A percentile compares a stretch with the other conserved stretches of the same genome.
These are phyloP conservation scores for Trichacis sp. DNA, from an alignment of 2,888 invertebrate genomes.

Conservation along the genomic window DNA sequence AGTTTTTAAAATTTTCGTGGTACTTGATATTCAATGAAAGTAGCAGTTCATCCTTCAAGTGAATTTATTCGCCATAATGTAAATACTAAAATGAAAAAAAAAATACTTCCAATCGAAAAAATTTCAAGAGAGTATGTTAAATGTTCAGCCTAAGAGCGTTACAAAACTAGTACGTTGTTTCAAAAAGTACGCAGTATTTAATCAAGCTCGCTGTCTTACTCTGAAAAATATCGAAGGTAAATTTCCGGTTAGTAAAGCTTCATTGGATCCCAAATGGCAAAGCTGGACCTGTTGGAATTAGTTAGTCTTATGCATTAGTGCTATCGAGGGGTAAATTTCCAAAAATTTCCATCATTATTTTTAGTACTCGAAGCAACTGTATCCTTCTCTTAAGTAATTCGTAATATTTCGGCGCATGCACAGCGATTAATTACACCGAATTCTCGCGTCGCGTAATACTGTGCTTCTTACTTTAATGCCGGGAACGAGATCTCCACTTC, in stretches of 20 bases:
- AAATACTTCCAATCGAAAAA: too few relatives aligned
- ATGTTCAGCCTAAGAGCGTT: background rate
- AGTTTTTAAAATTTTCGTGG: too few relatives aligned
- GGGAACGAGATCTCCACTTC: slow-evolving; percentile 93
- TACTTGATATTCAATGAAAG: too few relatives aligned
- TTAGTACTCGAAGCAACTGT: background rate
- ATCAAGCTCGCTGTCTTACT: too few relatives aligned
- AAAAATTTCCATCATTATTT: background rate
- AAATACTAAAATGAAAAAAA: too few relatives aligned
- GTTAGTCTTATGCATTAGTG: slow-evolving; percentile 28
- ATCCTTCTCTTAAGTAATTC: background rate
- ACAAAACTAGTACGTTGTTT: background rate
- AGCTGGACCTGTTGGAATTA: slow-evolving; percentile 1
- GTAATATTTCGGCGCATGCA: slow-evolving; percentile 23
- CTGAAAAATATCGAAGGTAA: too few relatives aligned
- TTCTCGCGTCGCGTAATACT: slow-evolving; percentile 10
- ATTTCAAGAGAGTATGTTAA: background rate
- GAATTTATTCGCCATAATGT: too few relatives aligned
- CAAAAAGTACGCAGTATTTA: too few relatives aligned
- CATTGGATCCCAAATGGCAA: background rate
- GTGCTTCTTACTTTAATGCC: slow-evolving; percentile 83
- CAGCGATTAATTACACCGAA: slow-evolving; percentile 4
- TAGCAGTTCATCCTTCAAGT: too few relatives aligned
- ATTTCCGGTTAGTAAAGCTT: slow-evolving; percentile 10
- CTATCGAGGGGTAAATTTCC: too few relatives aligned